A percentile compares a stretch with the other conserved stretches of the same genome.
Evolutionary conservation across 2,113 vertebrate genomes (phyloP).

Genomic region (Saguinus imperator): DNA sequence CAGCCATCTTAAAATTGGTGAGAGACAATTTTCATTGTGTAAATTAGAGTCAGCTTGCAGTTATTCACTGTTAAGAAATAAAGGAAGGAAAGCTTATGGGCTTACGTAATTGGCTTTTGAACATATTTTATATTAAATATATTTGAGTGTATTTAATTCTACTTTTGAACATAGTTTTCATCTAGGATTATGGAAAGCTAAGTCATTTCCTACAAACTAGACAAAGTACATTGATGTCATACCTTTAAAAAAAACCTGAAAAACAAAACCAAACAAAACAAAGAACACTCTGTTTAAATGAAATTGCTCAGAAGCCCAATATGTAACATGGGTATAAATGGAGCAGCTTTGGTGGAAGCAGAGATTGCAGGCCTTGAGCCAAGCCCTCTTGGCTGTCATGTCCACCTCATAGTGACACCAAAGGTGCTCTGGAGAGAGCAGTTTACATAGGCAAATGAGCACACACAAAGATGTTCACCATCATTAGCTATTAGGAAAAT

Average conservation of each 20-base stretch:
- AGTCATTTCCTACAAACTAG: background rate
- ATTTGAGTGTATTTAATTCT: slow-evolving; percentile 10
- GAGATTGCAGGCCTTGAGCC: background rate
- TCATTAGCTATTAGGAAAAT: background rate
- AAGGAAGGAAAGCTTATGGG: background rate
- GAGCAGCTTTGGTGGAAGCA: background rate
- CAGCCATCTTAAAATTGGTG: background rate
- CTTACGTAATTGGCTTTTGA: background rate
- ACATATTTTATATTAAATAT: background rate
- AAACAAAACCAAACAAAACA: background rate
- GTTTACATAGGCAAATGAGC: background rate
- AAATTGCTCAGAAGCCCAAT: background rate
- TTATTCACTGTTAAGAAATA: background rate
- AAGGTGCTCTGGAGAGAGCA: background rate
- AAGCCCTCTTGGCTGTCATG: background rate
- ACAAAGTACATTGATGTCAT: background rate
- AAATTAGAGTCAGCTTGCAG: background rate
- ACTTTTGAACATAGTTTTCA: slow-evolving; percentile 11
- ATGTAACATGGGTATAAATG: background rate
- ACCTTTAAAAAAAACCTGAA: background rate
- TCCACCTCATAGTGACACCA: background rate
- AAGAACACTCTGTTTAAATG: background rate
- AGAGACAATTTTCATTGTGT: background rate
- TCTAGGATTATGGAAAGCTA: background rate
- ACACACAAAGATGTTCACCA: background rate